These are phyloP conservation scores for Rotaria magnacalcarata DNA, from an alignment of 2,888 invertebrate species.

Conservation along the genomic window DNA sequence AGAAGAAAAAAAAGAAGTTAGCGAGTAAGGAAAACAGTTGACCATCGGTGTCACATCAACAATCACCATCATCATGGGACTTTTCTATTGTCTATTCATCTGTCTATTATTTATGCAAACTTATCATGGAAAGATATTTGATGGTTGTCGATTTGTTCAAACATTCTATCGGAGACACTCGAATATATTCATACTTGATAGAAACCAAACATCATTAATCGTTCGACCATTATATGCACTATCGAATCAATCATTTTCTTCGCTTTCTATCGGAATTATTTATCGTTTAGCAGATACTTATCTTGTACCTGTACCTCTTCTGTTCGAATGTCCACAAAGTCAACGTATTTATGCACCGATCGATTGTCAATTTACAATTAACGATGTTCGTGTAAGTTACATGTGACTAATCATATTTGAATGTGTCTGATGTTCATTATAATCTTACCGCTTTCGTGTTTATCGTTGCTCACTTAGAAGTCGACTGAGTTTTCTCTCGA, in stretches of 20 bases:
- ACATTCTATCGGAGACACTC: not conserved
- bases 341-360: not conserved
- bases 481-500: too few species aligned
- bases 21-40: not conserved
- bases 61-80: not conserved
- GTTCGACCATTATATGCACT: constrained; percentile 20
- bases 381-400: not conserved
- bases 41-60: not conserved
- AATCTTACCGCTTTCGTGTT: too few species aligned
- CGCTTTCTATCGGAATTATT: not conserved
- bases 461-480: too few species aligned
- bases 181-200: not conserved
- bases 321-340: not conserved
- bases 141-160: not conserved
- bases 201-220: not conserved
- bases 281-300: constrained; percentile 13
- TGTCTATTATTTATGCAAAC: not conserved
- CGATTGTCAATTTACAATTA: constrained; percentile 20
- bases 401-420: too few species aligned
- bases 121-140: not conserved
- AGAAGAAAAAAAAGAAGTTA: not conserved
- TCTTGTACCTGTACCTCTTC: constrained; percentile 9
- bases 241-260: not conserved
- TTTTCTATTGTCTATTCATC: too few species aligned
- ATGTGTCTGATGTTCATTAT: too few species aligned